Evolutionary conservation across 2,888 invertebrate species (phyloP), one percentile per base, ranked within the genome.

Genomic region (Apamea anceps): DNA sequence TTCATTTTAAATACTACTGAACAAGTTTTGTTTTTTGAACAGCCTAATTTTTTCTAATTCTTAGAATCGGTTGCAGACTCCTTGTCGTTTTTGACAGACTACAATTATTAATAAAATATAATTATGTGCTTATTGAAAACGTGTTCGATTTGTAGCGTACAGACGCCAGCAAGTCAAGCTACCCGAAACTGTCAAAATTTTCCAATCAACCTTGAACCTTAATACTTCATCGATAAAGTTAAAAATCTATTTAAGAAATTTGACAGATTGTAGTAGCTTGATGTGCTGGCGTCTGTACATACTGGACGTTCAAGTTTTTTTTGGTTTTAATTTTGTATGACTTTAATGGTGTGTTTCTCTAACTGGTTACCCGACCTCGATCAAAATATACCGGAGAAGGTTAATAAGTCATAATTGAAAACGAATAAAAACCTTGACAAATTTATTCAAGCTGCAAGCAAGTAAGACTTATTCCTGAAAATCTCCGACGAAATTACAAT

Each of bases 401-500:
- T n/a, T 2, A 10, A 25, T 42, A 60, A 12, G 12, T 7, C 13
- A 42, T 10, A 2, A 18, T 42, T 10, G 10, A 57, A 42, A 60
- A n/a, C 18, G 1, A 48, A 28, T 21, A 48, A 28, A 48, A 13
- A 21, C 13, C 21, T 12, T 21, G 28, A 21, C 18, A 28, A 0
- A 1, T 18, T 28, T 48, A 32, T 25, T 1, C 18, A 21, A 21
- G 6, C 1, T 54, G 6, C 0, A 15, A 51, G n/a, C 7, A 18
- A 57, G 4, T 10, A 12, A 13, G 7, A 5, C n/a, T 8, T 45
- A 67, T 60, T 66, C 62, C 71, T 7, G 21, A 72, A 85, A 60
- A 48, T 68, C n/a, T 42, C 32, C 18, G 66, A 73, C 32, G 21
- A 70, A 67, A 60, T 82, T 25, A 63, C 45, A 66, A 68, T 72